Conservation (phyloP, 2,113 vertebrate species). For the Gymnogyps californianus region DNA sequence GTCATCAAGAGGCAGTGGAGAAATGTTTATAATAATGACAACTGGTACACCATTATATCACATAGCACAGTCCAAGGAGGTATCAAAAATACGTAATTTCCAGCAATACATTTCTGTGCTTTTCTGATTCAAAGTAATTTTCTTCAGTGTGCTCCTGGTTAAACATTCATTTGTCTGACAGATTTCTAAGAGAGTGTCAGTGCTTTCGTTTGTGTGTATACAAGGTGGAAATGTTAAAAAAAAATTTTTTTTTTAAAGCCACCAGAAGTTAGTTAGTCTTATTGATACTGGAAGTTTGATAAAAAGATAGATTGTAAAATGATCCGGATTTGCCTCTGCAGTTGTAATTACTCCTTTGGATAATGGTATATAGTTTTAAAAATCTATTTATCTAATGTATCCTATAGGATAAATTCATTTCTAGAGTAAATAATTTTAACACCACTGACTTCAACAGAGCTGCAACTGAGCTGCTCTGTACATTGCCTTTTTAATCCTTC, state of each 20-base stretch:
- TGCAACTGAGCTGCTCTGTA: not conserved
- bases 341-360: not conserved
- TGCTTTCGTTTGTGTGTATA: not conserved
- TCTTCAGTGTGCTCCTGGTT: not conserved
- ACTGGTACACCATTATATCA: not conserved
- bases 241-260: not conserved
- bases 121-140: not conserved
- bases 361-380: not conserved
- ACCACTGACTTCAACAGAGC: not conserved
- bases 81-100: not conserved
- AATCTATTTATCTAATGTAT: not conserved
- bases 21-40: not conserved
- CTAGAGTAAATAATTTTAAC: not conserved
- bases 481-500: not conserved
- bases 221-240: not conserved
- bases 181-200: not conserved
- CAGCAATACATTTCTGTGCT: not conserved
- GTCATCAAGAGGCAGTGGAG: not conserved
- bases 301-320: not conserved
- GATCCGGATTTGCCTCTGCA: not conserved
- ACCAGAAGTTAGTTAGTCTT: not conserved
- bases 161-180: not conserved
- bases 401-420: not conserved
- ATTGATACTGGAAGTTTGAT: not conserved
- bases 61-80: not conserved